Evolutionary conservation across 2,888 invertebrate genomes (phyloP), one percentile per base, ranked within the genome.

Genomic region (Metalampra italica): DNA sequence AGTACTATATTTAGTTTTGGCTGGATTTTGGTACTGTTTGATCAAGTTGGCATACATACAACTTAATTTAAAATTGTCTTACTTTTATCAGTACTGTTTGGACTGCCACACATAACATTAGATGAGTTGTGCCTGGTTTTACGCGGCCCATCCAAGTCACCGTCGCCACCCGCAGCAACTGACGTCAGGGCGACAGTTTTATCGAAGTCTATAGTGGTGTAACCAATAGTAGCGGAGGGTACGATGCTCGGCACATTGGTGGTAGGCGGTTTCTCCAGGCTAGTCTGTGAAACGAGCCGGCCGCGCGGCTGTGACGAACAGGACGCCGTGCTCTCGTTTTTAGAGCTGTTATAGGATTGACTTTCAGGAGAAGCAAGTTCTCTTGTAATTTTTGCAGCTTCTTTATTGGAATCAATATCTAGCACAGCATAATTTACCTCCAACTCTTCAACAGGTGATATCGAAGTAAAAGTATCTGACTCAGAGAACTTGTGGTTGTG

Each of bases 201-300:
- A 66, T 97, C 94, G 80, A 98, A 98, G 85, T 98, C 98, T 62
- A 98, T 98, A 0, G 95, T 95, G 8, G 96, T 96, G 73, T 97
- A 98, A 45, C 95, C 94, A 60, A 93, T 90, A 43, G 71, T 75
- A 34, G 75, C 69, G 12, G 46, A 94, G 91, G 53, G 95, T 92
- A 76, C 94, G 93, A 57, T 93, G 11, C 57, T 50, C 3, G 65
- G 22, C 5, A 53, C 43, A 71, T 66, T 55, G 5, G 53, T 47
- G 7, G 59, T 50, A 22, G 68, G 57, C 0, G 70, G 53, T 42
- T 78, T 78, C 37, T 87, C 90, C 29, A 76, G 60, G 51, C 86
- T 86, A 42, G 67, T 66, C 56, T 87, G 87, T 1, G 87, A 79
- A 7, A 79, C 62, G 5, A 86, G 68, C 4, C 82, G 68, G 3